Evolutionary conservation across 2,113 vertebrate genomes (phyloP), one percentile per base, ranked within the genome.

Genomic region (Plecotus auritus): DNA sequence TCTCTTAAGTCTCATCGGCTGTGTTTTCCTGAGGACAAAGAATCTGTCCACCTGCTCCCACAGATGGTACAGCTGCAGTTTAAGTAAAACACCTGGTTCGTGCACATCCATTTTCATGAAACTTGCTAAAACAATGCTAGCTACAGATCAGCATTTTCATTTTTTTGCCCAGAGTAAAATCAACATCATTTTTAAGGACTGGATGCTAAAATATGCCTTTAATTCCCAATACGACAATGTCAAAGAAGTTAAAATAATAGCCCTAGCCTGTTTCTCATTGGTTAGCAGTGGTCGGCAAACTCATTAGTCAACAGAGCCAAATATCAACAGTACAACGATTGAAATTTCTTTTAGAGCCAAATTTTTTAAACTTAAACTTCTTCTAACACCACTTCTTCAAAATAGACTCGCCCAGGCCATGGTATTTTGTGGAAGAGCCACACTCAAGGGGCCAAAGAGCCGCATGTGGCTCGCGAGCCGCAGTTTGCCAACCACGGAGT

Each of bases 41-140:
- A 93, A 77, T 14, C 4, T 54, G 96, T 45, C 91, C 98, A 98
- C 97, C 97, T 98, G 98, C 20, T 78, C 32, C 93, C 96, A 98
- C 98, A 98, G 96, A 97, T 91, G 97, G 97, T 95, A 91, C 98
- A 98, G 97, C 97, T 97, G 96, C 92, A 97, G 93, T 11, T 87
- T 77, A 96, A 98, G 93, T 83, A 92, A 95, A 98, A 97, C 98
- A 98, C 98, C 98, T 98, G 98, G 95, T 45, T 90, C 32, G 23
- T 66, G 20, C 6, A 28, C 67, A 95, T 78, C 72, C 94, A 88
- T 85, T 74, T 74, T 95, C 81, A 83, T 0, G 2, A 0, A 4
- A 0, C 37, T 54, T 94, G 66, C 77, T 72, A 93, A 37, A 88
- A 93, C 47, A 78, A 89, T 91, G 73, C n/a, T 9, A 81, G 20